Base-by-base conservation (phyloP, 2,888 invertebrate species). In the Dicyrtomina minuta region DNA sequence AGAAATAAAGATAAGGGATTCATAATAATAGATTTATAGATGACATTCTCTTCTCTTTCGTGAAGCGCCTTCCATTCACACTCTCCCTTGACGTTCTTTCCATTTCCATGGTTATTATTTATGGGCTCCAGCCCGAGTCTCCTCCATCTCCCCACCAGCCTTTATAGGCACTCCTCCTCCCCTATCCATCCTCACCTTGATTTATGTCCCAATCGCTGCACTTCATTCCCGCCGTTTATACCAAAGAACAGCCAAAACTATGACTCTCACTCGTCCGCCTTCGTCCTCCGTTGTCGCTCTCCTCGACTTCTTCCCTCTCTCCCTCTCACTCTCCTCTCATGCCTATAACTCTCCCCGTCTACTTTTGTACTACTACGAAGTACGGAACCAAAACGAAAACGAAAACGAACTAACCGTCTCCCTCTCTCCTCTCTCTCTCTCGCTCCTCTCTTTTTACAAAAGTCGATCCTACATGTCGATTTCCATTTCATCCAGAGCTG, bases 21-120 rank as follows among this genome's bases (percentile, higher is more conserved):
- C 76, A 74, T 74, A 76, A 76, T 66, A 75, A 75, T 72, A 74
- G 76, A 78, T 78, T 76, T 78, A 76, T 76, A 66, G 74, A 75
- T 74, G 76, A 75, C 74, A 74, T 74, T 75, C 74, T 75, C 73
- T 71, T 72, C 51, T 67, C 67, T 60, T 43, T 62, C 49, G 56
- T 66, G 56, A 66, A 66, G 66, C 77, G 74, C 72, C 74, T 74
- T 71, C 74, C 77, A 77, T 78, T 78, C 75, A 77, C 78, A 77
- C 77, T 78, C 70, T 74, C 75, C 74, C 75, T 76, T 75, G 76
- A 77, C 76, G 76, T 77, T 76, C 74, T 73, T 71, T 75, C 75
- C 78, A 78, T 78, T 76, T 76, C 74, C 74, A 76, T 75, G 72
- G 73, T 71, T 72, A 75, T 76, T 75, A 78, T 78, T 78, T 78